Conservation (phyloP, 64 coral and sea anemone genomes). For the Cladopsammia gracilis region DNA sequence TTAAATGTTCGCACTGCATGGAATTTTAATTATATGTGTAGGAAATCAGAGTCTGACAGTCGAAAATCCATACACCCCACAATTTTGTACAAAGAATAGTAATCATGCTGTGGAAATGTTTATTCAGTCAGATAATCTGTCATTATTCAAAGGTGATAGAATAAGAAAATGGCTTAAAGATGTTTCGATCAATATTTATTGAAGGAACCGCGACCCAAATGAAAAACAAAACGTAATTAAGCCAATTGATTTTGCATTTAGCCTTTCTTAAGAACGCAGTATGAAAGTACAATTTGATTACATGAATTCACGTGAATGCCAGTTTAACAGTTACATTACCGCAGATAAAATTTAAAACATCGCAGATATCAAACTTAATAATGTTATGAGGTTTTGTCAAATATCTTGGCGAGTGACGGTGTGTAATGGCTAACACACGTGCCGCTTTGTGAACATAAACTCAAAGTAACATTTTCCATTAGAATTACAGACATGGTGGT, state of each 20-base stretch:
- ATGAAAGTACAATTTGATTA: not conserved
- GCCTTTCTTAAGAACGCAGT: not conserved
- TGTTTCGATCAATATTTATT: conserved; percentile 6
- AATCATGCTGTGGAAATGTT: not conserved
- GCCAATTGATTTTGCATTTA: not conserved
- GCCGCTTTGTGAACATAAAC: not conserved
- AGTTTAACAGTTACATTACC: not conserved
- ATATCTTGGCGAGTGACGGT: not conserved
- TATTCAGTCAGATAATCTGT: not conserved
- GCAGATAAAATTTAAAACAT: not conserved
- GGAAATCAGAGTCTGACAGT: no score
- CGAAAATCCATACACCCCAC: no score
- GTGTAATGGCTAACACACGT: not conserved
- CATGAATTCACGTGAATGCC: not conserved
- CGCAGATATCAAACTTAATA: not conserved
- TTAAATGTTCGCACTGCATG: no score
- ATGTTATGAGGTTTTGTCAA: not conserved
- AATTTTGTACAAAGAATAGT: not conserved
- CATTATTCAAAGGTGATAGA: not conserved
- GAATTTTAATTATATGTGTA: no score
- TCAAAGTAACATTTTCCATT: not conserved
- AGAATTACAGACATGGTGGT: conserved; percentile 1
- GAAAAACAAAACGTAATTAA: not conserved
- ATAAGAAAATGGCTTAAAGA: not conserved
- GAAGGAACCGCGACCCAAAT: not conserved